phyloP scores from a whole-genome alignment of 2,888 invertebrate species.

The Acleris sparsana region DNA sequence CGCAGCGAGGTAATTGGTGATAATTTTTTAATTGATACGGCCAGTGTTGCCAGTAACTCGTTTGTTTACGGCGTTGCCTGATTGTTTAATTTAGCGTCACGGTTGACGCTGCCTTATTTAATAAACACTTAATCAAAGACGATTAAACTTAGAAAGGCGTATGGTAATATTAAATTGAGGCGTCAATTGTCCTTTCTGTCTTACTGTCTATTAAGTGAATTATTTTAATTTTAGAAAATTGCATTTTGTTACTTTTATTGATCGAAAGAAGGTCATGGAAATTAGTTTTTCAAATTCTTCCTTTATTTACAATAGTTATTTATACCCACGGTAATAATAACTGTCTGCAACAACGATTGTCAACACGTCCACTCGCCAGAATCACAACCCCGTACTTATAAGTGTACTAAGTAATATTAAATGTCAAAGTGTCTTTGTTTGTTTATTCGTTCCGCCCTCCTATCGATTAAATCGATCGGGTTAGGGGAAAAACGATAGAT shows the following conservation, averaged over 20 bases:
- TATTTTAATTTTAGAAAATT: slow-evolving; percentile 24
- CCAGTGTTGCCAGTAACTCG: slow-evolving; percentile 40
- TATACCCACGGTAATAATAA: no score
- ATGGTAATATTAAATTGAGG: slow-evolving; percentile 25
- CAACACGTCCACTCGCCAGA: no score
- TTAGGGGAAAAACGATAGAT: no score
- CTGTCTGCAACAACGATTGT: no score
- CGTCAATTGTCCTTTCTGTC: slow-evolving; percentile 18
- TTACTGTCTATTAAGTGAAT: slow-evolving; percentile 23
- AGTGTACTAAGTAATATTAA: no score
- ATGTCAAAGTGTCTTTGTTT: no score
- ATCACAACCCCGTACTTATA: no score
- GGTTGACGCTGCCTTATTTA: slow-evolving; percentile 33
- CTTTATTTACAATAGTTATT: no score
- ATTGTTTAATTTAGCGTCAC: slow-evolving; percentile 36
- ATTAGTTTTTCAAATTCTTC: not conserved
- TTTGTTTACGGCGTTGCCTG: slow-evolving; percentile 28
- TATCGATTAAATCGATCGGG: no score
- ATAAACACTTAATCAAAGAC: slow-evolving; percentile 29
- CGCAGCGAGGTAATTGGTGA: slow-evolving; percentile 68
- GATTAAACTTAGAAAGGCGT: slow-evolving; percentile 29
- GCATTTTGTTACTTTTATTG: slow-evolving; percentile 5
- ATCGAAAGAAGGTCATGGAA: not conserved
- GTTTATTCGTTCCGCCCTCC: no score
- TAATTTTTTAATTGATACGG: slow-evolving; percentile 72